phyloP scores from a whole-genome alignment of 2,888 invertebrate genomes.

The Leptopilina drosophilae region DNA sequence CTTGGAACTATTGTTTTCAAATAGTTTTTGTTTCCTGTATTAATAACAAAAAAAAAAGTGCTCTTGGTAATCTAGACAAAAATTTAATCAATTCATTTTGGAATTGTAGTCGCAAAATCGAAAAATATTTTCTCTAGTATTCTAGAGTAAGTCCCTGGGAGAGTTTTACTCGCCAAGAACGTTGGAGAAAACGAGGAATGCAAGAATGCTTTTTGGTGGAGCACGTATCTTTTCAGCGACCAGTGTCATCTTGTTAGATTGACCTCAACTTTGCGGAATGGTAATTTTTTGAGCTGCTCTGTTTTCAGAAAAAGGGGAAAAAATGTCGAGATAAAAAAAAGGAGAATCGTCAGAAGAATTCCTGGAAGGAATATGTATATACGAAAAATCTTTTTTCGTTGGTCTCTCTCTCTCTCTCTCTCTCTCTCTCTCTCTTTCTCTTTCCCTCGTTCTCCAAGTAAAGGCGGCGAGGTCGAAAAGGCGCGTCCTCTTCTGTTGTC shows the following conservation, averaged over 20 bases:
- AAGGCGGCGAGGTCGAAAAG: slow-evolving; percentile 31
- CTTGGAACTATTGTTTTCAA: too few relatives aligned
- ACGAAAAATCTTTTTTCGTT: slow-evolving; percentile 39
- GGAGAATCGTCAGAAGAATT: slow-evolving; percentile 37
- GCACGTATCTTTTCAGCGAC: not conserved
- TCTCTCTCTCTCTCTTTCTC: not conserved
- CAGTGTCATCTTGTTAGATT: slow-evolving; percentile 51
- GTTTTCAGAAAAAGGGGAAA: slow-evolving; percentile 23
- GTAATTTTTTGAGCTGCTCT: slow-evolving; percentile 30
- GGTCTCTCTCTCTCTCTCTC: not conserved
- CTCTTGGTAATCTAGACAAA: too few relatives aligned
- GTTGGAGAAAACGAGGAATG: too few relatives aligned
- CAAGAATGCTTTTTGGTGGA: not conserved
- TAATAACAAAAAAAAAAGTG: too few relatives aligned
- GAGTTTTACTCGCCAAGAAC: too few relatives aligned
- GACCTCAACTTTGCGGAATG: slow-evolving; percentile 47
- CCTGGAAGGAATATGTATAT: slow-evolving; percentile 25
- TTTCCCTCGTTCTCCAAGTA: not conserved
- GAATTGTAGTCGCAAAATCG: too few relatives aligned
- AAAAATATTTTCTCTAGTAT: too few relatives aligned
- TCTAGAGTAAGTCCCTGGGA: too few relatives aligned
- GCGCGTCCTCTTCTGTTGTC: slow-evolving; percentile 47
- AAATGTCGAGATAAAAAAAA: not conserved
- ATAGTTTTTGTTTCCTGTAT: too few relatives aligned
- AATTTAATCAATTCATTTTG: too few relatives aligned